These are phyloP conservation scores for Anoplopoma fimbria DNA, from an alignment of 2,113 vertebrate genomes.

Conservation along the genomic window DNA sequence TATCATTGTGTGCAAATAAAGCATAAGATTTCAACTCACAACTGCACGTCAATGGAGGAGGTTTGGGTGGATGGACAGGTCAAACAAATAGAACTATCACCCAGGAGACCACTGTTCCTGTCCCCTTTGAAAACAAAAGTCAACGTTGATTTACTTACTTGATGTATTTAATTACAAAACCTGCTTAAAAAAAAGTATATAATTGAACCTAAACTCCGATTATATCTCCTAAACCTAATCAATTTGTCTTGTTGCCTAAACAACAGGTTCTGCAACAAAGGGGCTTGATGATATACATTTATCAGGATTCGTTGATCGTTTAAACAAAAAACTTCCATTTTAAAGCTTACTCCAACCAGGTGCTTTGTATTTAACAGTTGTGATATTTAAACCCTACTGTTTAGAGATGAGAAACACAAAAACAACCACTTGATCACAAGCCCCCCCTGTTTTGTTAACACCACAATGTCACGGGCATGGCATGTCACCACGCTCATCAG, in stretches of 20 bases:
- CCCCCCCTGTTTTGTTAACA: conserved; percentile 38
- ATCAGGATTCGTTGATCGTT: no score
- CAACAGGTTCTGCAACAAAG: no score
- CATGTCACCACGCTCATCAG: conserved; percentile 21
- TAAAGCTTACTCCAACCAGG: conserved; percentile 15
- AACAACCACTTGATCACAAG: conserved; percentile 6
- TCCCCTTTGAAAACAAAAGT: no score
- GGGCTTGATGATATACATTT: no score
- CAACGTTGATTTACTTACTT: no score
- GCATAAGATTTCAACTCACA: not conserved
- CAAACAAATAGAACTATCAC: not conserved
- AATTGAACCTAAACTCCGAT: not conserved
- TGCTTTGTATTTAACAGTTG: conserved; percentile 14
- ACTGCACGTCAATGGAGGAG: not conserved
- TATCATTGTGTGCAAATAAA: not conserved
- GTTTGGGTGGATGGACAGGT: not conserved
- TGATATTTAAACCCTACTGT: conserved; percentile 9
- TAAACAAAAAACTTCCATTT: no score
- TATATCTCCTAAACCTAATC: not conserved
- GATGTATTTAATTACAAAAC: no score
- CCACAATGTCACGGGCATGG: not conserved
- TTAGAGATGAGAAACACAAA: conserved; percentile 12
- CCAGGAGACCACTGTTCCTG: no score
- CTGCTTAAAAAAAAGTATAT: no score
- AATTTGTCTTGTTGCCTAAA: no score